Evolutionary conservation across 2,797 vertebrate genomes (phyloP).

Genomic region (Gymnoscopelus braueri): DNA sequence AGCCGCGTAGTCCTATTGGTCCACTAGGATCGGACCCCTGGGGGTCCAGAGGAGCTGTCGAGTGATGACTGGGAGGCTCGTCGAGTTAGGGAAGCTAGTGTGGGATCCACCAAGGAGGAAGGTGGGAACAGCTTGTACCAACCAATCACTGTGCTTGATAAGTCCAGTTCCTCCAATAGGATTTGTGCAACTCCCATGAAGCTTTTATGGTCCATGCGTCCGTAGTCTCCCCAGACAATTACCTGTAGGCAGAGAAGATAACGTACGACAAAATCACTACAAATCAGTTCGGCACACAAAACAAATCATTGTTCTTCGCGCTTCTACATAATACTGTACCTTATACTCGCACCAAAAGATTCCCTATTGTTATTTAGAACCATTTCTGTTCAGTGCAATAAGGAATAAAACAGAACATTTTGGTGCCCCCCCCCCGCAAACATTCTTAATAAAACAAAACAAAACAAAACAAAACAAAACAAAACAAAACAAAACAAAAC

Average conservation of each 20-base stretch:
- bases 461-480: no score
- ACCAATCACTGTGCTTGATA: slow-evolving; percentile 98
- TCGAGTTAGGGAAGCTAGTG: slow-evolving; percentile 93
- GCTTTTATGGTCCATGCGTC: slow-evolving; percentile 99
- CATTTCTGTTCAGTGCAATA: no score
- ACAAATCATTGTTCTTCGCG: no score
- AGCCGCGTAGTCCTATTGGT: slow-evolving; percentile 60
- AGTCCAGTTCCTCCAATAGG: slow-evolving; percentile 96
- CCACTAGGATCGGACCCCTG: slow-evolving; percentile 93
- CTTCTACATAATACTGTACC: no score
- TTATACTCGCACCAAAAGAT: no score
- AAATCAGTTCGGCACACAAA: no score
- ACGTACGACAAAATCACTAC: slow-evolving; percentile 1
- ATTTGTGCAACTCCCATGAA: slow-evolving; percentile 99
- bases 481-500: no score
- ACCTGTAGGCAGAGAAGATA: slow-evolving; percentile 79
- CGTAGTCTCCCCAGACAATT: slow-evolving; percentile 99
- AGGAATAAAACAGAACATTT: no score
- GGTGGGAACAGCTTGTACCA: slow-evolving; percentile 99
- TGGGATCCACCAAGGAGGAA: slow-evolving; percentile 96
- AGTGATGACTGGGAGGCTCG: slow-evolving; percentile 97
- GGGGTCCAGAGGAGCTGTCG: slow-evolving; percentile 93
- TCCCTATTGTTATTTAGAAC: no score
- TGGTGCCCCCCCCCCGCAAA: no score
- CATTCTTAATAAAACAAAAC: no score